Conservation (phyloP, 2,113 vertebrate species). For the Martes martes region DNA sequence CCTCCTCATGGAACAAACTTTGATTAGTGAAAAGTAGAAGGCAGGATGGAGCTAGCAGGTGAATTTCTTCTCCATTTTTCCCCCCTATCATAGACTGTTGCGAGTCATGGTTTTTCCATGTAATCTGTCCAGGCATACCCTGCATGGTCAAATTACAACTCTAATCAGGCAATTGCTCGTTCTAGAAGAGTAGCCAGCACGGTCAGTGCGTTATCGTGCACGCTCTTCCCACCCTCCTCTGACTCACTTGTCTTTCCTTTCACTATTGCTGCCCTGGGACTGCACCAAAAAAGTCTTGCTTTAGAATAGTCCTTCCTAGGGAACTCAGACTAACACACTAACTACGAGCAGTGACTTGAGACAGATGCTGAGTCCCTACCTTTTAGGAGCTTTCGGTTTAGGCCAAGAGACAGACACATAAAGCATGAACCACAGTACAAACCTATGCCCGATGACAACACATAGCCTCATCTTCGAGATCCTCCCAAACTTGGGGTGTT, state of each 20-base stretch:
- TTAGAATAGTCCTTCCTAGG: not conserved
- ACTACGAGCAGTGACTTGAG: not conserved
- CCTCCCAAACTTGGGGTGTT: not conserved
- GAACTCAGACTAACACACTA: not conserved
- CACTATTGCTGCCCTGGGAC: not conserved
- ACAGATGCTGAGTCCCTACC: not conserved
- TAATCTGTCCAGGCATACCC: not conserved
- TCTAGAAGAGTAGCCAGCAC: not conserved
- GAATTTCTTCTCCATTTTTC: not conserved
- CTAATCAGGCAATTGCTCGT: not conserved
- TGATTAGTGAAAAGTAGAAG: not conserved
- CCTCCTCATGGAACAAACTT: not conserved
- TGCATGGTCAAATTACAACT: not conserved
- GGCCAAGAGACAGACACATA: not conserved
- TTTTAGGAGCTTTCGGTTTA: not conserved
- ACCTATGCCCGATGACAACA: not conserved
- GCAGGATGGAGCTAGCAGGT: not conserved
- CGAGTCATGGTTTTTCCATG: not conserved
- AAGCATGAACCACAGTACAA: not conserved
- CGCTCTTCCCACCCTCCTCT: not conserved
- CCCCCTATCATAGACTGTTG: not conserved
- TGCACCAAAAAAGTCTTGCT: not conserved
- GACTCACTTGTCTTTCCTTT: not conserved
- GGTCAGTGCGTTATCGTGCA: not conserved
- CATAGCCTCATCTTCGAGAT: not conserved